These are phyloP conservation scores for Agriopis marginaria DNA, from an alignment of 2,888 invertebrate species.

Conservation along the genomic window DNA sequence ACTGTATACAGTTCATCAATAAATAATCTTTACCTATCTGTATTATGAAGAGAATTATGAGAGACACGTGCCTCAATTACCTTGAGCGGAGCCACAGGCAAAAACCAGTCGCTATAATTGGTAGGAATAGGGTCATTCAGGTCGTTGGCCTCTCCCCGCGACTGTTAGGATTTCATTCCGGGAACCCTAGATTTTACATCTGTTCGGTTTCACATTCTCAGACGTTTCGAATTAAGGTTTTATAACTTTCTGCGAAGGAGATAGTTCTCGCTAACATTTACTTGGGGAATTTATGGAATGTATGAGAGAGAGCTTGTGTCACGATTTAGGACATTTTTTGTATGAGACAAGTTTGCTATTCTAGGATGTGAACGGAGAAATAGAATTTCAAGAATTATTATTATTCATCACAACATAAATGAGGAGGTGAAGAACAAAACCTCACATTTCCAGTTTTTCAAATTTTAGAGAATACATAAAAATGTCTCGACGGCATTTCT, in stretches of 20 bases:
- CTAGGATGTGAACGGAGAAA: background rate
- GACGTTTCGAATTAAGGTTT: slow-evolving; percentile 28
- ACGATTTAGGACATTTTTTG: slow-evolving; percentile 11
- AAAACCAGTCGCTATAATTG: background rate
- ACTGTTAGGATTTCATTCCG: slow-evolving; percentile 25
- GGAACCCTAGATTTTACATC: slow-evolving; percentile 26
- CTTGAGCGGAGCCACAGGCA: background rate
- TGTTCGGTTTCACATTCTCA: slow-evolving; percentile 28
- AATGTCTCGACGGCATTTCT: too few relatives aligned
- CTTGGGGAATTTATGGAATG: slow-evolving; percentile 3
- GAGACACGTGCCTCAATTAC: background rate
- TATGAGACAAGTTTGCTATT: background rate
- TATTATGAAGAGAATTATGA: too few relatives aligned
- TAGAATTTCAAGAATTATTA: background rate
- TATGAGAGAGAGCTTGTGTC: slow-evolving; percentile 12
- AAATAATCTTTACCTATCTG: too few relatives aligned
- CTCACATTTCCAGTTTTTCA: too few relatives aligned
- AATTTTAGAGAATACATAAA: too few relatives aligned
- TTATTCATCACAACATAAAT: background rate
- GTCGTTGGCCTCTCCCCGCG: slow-evolving; percentile 7
- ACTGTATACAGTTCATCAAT: too few relatives aligned
- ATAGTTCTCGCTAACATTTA: background rate
- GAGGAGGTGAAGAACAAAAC: too few relatives aligned
- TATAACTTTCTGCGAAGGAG: slow-evolving; percentile 20
- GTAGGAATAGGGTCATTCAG: background rate